Conservation (phyloP, 2,888 invertebrate species). For the Volucella inanis region DNA sequence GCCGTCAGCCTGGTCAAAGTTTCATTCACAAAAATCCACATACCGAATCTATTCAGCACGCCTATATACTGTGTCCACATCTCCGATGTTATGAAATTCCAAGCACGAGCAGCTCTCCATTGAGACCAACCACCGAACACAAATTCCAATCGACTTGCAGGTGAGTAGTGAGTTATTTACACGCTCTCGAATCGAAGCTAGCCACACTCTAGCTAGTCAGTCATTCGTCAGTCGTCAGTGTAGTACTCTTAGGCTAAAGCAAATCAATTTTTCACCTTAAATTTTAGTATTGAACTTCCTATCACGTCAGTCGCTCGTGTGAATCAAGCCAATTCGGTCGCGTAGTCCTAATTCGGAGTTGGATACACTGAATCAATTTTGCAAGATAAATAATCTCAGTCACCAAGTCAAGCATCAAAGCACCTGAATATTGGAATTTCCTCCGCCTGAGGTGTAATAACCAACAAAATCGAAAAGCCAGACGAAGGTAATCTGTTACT, state of each 20-base stretch:
- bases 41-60: not conserved
- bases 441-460: constrained; percentile 41
- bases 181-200: constrained; percentile 4
- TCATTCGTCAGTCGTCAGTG: constrained; percentile 20
- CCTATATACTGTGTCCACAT: constrained; percentile 14
- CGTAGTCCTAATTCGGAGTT: constrained; percentile 9
- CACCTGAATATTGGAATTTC: constrained; percentile 25
- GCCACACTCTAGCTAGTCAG: constrained; percentile 25
- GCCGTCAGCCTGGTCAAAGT: constrained; percentile 45
- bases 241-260: constrained; percentile 45
- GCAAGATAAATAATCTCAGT: not conserved
- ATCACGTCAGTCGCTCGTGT: constrained; percentile 63
- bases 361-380: constrained; percentile 2
- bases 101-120: constrained; percentile 28
- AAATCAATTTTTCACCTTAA: constrained; percentile 64
- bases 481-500: constrained; percentile 57
- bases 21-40: constrained; percentile 44
- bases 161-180: constrained; percentile 62
- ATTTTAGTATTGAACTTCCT: constrained; percentile 70
- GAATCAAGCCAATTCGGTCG: constrained; percentile 55
- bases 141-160: constrained; percentile 7
- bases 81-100: constrained; percentile 48
- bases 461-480: constrained; percentile 42
- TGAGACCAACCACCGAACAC: constrained; percentile 14
- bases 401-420: not conserved